These are phyloP conservation scores for Xiphias gladius DNA, from an alignment of 2,113 vertebrate genomes.

Conservation along the genomic window DNA sequence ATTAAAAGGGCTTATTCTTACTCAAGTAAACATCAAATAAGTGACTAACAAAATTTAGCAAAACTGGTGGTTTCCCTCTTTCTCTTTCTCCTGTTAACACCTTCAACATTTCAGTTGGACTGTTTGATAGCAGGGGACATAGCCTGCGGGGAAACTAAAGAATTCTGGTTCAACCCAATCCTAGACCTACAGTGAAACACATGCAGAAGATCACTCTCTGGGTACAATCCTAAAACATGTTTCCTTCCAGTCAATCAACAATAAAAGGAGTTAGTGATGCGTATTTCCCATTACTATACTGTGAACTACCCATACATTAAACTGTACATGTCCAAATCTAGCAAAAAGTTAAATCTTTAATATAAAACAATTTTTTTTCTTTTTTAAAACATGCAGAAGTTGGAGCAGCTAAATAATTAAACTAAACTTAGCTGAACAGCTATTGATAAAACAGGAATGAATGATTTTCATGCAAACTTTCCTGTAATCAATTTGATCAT, in stretches of 20 bases:
- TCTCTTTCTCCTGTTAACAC: not conserved
- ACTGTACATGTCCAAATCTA: not conserved
- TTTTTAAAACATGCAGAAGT: constrained; percentile 10
- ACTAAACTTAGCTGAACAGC: not conserved
- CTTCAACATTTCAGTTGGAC: not conserved
- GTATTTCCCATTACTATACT: not conserved
- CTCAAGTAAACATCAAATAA: not conserved
- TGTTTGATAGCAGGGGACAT: not conserved
- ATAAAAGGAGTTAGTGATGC: not conserved
- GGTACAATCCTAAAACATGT: not conserved
- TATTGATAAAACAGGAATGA: constrained; percentile 30
- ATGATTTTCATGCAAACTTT: constrained; percentile 58
- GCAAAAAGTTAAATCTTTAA: not conserved
- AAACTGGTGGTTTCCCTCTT: not conserved
- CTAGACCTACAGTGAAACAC: no score
- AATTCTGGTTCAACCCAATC: not conserved
- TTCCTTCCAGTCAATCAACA: not conserved
- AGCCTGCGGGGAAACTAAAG: not conserved
- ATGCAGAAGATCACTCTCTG: not conserved
- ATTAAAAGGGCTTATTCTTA: not conserved
- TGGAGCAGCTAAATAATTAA: constrained; percentile 13
- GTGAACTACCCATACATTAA: not conserved
- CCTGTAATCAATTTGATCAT: constrained; percentile 17
- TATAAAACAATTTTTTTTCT: not conserved
- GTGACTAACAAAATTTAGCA: not conserved